Evolutionary conservation across 2,888 invertebrate genomes (phyloP).

Genomic region (Lutraria lutraria): DNA sequence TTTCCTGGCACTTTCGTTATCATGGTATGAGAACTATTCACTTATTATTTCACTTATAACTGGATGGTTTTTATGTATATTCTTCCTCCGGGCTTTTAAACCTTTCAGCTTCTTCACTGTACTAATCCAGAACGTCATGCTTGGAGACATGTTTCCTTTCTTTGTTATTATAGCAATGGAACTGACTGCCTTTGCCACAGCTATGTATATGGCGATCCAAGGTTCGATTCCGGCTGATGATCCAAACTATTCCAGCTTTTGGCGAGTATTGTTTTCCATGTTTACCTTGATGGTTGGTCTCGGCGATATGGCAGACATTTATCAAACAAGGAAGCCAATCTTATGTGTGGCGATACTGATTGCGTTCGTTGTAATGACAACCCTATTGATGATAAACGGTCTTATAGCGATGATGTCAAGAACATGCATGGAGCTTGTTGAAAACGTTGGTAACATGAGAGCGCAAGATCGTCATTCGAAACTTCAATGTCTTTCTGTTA

Average conservation of each 20-base stretch:
- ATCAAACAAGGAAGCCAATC: slow-evolving; percentile 68
- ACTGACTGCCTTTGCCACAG: slow-evolving; percentile 75
- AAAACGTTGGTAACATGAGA: slow-evolving; percentile 61
- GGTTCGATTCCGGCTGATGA: slow-evolving; percentile 44
- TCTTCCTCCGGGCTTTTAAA: slow-evolving; percentile 73
- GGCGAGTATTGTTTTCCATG: slow-evolving; percentile 71
- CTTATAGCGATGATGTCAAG: slow-evolving; percentile 78
- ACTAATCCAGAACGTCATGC: slow-evolving; percentile 75
- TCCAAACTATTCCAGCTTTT: slow-evolving; percentile 57
- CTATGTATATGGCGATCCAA: slow-evolving; percentile 76
- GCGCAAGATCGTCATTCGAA: slow-evolving; percentile 67
- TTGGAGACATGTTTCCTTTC: slow-evolving; percentile 74
- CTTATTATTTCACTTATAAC: slow-evolving; percentile 73
- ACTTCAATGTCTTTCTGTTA: slow-evolving; percentile 67
- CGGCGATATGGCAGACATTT: slow-evolving; percentile 66
- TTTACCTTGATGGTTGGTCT: slow-evolving; percentile 78
- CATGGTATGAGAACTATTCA: slow-evolving; percentile 62
- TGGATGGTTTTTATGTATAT: slow-evolving; percentile 77
- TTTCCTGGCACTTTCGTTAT: slow-evolving; percentile 46
- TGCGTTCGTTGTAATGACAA: slow-evolving; percentile 73
- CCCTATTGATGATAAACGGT: slow-evolving; percentile 75
- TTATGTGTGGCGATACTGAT: slow-evolving; percentile 71
- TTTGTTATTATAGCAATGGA: slow-evolving; percentile 73
- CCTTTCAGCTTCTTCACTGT: slow-evolving; percentile 81
- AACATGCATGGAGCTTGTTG: slow-evolving; percentile 71